Evolutionary conservation across 2,113 vertebrate genomes (phyloP), one percentile per base, ranked within the genome.

Genomic region (Hydropotes inermis): DNA sequence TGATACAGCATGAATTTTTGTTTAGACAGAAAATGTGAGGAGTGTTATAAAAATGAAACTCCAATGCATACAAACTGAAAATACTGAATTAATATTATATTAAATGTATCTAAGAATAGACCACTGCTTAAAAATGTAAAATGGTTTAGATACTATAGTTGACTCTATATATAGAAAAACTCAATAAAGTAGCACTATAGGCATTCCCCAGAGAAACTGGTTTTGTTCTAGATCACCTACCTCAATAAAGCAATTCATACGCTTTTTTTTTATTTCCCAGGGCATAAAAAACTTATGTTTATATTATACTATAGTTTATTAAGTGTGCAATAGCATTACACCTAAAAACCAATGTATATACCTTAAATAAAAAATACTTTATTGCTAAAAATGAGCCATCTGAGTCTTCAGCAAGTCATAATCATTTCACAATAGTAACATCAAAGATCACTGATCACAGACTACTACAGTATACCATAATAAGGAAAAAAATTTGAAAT

Each of bases 1-100:
- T 76, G 55, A 67, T 88, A 28, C 79, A 84, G 27, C 64, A 54
- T 54, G 86, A 23, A 93, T 89, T 97, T 95, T 94, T 95, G 45
- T 84, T 55, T 30, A 30, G 23, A n/a, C 36, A 89, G 43, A 86
- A 89, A 79, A 52, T 76, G 27, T 43, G 13, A 25, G 61, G 6
- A 83, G 2, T 86, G 81, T 92, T 89, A 47, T 21, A 79, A 74
- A 78, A 83, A 83, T 14, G 1, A 70, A 91, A 79, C 12, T 52
- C 14, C 81, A 94, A 83, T 27, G 17, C 12, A 2, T 36, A 92
- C 47, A 45, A 7, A 76, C 25, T 74, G 1, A 19, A 91, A 91
- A 92, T 79, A 58, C 3, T 64, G 45, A 90, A 52, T 67, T 89
- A 87, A 36, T 61, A 36, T 91, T 57, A 16, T 85, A 79, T 67